phyloP scores from a whole-genome alignment of 2,113 vertebrate species.

The Jacana jacana region DNA sequence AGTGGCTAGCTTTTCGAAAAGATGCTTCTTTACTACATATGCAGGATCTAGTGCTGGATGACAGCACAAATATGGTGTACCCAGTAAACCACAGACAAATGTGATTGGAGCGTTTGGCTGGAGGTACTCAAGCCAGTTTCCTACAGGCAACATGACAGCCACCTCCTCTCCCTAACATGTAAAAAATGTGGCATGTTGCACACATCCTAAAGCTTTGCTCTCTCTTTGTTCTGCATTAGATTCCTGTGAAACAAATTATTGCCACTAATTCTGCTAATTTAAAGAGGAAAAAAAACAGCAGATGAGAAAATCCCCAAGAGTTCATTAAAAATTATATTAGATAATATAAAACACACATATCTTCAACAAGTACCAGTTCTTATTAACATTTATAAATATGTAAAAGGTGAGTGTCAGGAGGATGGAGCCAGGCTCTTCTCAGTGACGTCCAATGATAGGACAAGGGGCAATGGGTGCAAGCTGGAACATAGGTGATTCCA shows the following conservation, averaged over 20 bases:
- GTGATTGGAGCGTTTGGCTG: not conserved
- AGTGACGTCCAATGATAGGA: no score
- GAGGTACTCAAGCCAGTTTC: not conserved
- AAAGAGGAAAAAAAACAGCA: not conserved
- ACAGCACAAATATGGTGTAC: not conserved
- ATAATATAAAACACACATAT: not conserved
- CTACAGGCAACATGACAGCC: not conserved
- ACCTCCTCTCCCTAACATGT: not conserved
- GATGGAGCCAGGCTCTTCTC: no score
- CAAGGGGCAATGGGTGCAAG: no score
- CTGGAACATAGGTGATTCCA: no score
- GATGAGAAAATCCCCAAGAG: not conserved
- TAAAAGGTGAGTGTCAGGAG: no score
- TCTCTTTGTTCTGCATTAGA: not conserved
- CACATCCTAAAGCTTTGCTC: not conserved
- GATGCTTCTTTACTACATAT: not conserved
- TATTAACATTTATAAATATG: no score
- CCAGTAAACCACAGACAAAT: not conserved
- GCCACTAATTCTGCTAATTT: not conserved
- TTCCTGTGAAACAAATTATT: not conserved
- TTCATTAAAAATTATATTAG: conserved; percentile 6
- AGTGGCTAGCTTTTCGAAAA: not conserved
- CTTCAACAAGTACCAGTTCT: not conserved
- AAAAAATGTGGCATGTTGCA: not conserved
- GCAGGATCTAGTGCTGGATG: not conserved